Evolutionary conservation across 2,113 vertebrate genomes (phyloP), one percentile per base, ranked within the genome.

Genomic region (Brachyhypopomus gauderio): DNA sequence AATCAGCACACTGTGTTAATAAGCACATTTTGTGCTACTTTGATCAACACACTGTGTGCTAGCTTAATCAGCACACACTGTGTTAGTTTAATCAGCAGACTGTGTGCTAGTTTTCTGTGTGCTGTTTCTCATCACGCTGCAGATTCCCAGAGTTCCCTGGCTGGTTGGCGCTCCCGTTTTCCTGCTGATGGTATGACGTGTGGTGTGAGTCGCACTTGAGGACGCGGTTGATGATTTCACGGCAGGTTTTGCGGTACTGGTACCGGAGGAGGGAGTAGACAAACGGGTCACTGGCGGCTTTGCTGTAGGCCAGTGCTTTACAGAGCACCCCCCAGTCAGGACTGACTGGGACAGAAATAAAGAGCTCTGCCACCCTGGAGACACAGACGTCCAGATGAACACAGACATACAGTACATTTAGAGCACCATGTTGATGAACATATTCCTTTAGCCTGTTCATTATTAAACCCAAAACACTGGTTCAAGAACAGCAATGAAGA

Each of bases 291-390:
- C 95, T 96, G 8, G 95, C 96, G 1, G 95, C 97, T 87, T 99
- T 99, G 93, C 95, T 94, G 92, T 98, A 99, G 84, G 96, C 95
- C 90, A 99, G 89, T 90, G 96, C 98, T 91, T 98, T 98, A 90
- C 95, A 95, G 77, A 97, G 89, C 74, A 97, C 93, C 4, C 95
- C 96, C 97, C 97, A 99, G 89, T 97, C 94, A 84, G 93, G 88
- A 85, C 36, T 95, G 84, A 99, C 94, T 84, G 94, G 91, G 67
- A 89, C 92, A 1, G 90, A 69, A 0, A 92, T 91, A 85, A 95
- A 95, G 48, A 98, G 91, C 89, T 99, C 97, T 72, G 97, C 86
- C 30, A 99, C 91, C 92, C 97, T 98, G 92, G 2, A 45, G 90
- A 85, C 75, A 94, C 84, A 92, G 67, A 83, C 55, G 80, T 41